Evolutionary conservation across 64 coral and sea anemone genomes (phyloP), one percentile per base, ranked within the genome.

Genomic region (Trachythela sp.): DNA sequence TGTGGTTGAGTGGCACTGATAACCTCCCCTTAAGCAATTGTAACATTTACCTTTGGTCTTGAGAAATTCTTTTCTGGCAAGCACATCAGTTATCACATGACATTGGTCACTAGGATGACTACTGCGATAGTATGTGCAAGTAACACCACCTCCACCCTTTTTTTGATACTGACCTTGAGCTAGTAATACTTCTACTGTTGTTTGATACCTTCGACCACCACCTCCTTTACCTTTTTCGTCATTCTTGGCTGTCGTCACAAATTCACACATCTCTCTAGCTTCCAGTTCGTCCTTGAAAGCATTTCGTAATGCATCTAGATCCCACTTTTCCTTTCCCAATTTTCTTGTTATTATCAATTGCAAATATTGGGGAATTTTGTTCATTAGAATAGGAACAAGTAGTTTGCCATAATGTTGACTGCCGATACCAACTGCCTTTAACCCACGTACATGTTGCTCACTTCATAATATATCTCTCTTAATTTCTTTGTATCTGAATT

Each of bases 361-460:
- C 4, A 92, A 67, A 9, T 92, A 68, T 42, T 60, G 15, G 9
- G 90, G 90, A 43, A 92, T 92, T 59, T 88, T 87, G 26, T 35
- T 87, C 90, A 92, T 92, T 22, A 92, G 42, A 33, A 92, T 87
- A 48, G 90, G 90, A 56, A 92, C 90, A n/a, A 92, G 40, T 2
- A 92, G 31, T 72, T 88, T 87, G 31, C 90, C 90, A 86, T 92
- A 88, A 9, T 87, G 85, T 38, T 92, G 30, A 39, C 60, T 88
- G 24, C 39, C 43, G 43, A 92, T 83, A 49, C 90, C 85, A 4
- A 88, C 22, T 39, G 31, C 77, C 83, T 92, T 40, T 48, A 92
- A 88, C 0, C 90, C 85, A 56, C 50, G 33, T 17, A 92, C 68
- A 32, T 92, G 90, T 22, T 13, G 60, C 50, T 92, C 86, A 92